Conservation (phyloP, 2,113 vertebrate genomes). For the Cyanoramphus novaezelandiae region DNA sequence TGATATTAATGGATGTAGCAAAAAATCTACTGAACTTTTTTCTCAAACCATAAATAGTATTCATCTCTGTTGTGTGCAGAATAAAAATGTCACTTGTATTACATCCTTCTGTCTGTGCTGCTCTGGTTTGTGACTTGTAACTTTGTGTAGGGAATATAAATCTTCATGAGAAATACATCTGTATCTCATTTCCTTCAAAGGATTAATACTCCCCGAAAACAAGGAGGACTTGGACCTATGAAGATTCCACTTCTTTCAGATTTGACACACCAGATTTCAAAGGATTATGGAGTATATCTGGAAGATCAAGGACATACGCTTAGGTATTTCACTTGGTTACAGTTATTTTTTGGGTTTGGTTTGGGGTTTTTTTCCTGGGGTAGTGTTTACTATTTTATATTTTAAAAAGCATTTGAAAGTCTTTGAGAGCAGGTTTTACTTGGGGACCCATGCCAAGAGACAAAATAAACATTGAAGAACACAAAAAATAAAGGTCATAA, state of each 20-base stretch:
- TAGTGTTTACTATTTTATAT: not conserved
- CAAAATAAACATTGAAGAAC: not conserved
- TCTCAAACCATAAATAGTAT: not conserved
- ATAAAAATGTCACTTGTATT: not conserved
- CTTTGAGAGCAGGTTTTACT: not conserved
- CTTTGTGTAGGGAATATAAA: not conserved
- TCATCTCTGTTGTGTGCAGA: not conserved
- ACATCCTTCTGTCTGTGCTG: not conserved
- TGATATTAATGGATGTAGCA: not conserved
- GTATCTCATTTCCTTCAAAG: constrained; percentile 68
- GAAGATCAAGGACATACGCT: constrained; percentile 95
- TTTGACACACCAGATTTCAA: constrained; percentile 93
- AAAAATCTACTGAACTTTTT: not conserved
- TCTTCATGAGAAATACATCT: not conserved
- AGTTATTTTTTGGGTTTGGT: not conserved
- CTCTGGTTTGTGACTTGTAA: not conserved
- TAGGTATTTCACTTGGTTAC: constrained; percentile 74
- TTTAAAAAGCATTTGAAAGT: not conserved
- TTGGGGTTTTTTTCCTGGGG: not conserved
- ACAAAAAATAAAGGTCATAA: not conserved
- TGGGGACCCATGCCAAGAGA: not conserved
- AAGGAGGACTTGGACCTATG: constrained; percentile 92
- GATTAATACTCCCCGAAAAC: constrained; percentile 94
- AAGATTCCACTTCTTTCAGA: constrained; percentile 95
- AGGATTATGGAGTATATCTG: constrained; percentile 94